Conservation (phyloP, 2,888 invertebrate genomes). For the Meteorus cinctellus region DNA sequence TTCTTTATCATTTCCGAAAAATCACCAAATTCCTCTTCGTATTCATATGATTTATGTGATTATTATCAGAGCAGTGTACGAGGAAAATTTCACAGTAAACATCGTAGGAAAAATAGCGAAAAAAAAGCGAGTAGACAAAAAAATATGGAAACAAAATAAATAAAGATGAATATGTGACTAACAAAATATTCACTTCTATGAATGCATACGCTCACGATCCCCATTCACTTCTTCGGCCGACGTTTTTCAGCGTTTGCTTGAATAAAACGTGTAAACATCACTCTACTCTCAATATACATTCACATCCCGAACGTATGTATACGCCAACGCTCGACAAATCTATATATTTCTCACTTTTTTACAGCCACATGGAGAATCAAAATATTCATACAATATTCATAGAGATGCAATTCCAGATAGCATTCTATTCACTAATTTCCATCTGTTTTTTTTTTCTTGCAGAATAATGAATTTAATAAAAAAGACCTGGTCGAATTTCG, state of each 20-base stretch:
- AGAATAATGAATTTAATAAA: too few relatives aligned
- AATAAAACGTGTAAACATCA: conserved; percentile 15
- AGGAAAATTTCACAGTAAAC: background rate
- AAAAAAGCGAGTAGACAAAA: background rate
- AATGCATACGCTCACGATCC: conserved; percentile 35
- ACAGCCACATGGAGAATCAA: background rate
- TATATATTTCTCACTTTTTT: background rate
- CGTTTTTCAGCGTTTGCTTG: conserved; percentile 12
- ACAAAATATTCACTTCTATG: conserved; percentile 55
- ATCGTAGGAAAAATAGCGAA: background rate
- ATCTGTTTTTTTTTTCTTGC: conserved; percentile 30
- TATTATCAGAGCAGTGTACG: background rate
- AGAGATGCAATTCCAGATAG: conserved; percentile 19
- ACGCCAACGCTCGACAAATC: background rate
- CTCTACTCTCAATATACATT: conserved; percentile 1
- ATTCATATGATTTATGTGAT: conserved; percentile 26
- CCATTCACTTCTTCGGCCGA: background rate
- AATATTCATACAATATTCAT: conserved; percentile 15
- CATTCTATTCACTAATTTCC: background rate
- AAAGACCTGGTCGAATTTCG: too few relatives aligned
- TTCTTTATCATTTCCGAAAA: too few relatives aligned
- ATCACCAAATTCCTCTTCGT: too few relatives aligned
- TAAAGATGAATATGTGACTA: conserved; percentile 50
- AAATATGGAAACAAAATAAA: conserved; percentile 4
- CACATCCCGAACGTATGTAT: background rate